Conservation (phyloP, 2,888 invertebrate species). For the Parapristionchus giblindavisi region DNA sequence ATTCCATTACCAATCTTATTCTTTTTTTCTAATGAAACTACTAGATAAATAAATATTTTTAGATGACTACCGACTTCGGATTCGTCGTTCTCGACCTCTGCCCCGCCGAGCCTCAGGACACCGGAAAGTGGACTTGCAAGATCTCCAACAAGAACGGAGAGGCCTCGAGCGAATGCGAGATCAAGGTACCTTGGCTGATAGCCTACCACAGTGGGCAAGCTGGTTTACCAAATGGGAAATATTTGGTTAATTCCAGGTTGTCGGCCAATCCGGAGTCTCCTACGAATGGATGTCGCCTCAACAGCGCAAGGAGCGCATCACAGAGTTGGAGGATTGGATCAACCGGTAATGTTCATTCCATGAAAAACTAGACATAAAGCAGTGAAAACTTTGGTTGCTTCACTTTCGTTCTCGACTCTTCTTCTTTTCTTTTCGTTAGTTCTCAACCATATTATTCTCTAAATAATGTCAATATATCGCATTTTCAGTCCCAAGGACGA, state of each 20-base stretch:
- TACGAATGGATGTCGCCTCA: conserved; percentile 68
- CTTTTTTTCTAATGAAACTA: no score
- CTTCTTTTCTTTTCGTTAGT: no score
- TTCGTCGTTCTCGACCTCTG: conserved; percentile 88
- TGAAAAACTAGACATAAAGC: neutral
- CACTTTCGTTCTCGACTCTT: no score
- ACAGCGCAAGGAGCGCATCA: conserved; percentile 80
- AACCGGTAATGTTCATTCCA: conserved; percentile 74
- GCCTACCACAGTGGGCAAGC: conserved; percentile 35
- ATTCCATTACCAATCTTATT: no score
- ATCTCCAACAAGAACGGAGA: conserved; percentile 91
- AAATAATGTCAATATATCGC: neutral
- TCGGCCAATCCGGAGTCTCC: conserved; percentile 60
- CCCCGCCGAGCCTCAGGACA: conserved; percentile 88
- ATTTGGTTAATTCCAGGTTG: conserved; percentile 48
- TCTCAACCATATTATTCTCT: no score
- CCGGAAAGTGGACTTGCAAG: conserved; percentile 85
- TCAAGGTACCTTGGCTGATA: conserved; percentile 45
- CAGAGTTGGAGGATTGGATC: conserved; percentile 88
- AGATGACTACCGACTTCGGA: conserved; percentile 91
- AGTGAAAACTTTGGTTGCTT: no score
- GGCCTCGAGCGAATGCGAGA: conserved; percentile 85
- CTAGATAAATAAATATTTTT: neutral
- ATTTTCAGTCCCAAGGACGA: conserved; percentile 59
- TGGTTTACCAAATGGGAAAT: neutral